Evolutionary conservation across 37 sponge, comb jelly and placozoan genomes (phyloP).

Genomic region (Petrosia ficiformis): DNA sequence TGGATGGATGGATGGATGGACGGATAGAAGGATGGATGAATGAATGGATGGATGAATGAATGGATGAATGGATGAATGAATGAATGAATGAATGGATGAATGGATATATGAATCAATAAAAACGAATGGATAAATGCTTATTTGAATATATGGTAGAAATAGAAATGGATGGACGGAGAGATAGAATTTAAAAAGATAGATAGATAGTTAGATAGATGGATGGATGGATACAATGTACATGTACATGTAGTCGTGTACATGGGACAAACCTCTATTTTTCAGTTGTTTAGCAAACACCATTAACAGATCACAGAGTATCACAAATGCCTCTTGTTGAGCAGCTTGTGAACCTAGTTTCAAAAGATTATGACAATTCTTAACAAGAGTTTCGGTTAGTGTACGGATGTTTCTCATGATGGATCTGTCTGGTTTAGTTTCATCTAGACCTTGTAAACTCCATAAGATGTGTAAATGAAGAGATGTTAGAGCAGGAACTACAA

Average conservation of each 20-base stretch:
- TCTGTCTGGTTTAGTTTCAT: slow-evolving; percentile 26
- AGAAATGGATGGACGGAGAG: too few species aligned
- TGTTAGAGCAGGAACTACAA: slow-evolving; percentile 3
- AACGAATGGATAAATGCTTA: too few species aligned
- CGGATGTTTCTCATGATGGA: not conserved
- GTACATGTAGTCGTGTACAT: too few species aligned
- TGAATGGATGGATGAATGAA: too few species aligned
- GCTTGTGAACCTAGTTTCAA: slow-evolving; percentile 19
- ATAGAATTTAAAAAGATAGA: too few species aligned
- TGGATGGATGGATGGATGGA: too few species aligned
- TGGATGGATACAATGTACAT: too few species aligned
- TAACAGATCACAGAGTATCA: slow-evolving; percentile 69
- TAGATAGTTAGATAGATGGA: too few species aligned
- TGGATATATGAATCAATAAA: not conserved
- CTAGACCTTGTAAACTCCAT: slow-evolving; percentile 37
- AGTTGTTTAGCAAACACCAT: slow-evolving; percentile 73
- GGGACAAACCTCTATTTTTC: slow-evolving; percentile 18
- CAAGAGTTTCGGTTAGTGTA: not conserved
- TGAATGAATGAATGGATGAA: too few species aligned
- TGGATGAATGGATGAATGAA: too few species aligned
- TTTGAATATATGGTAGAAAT: too few species aligned
- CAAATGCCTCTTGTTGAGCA: slow-evolving; percentile 64
- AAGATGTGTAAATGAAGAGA: slow-evolving; percentile 39
- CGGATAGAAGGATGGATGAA: too few species aligned
- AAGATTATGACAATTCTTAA: slow-evolving; percentile 14